A percentile compares a stretch with the other conserved stretches of the same genome.
Evolutionary conservation across 2,113 vertebrate species (phyloP).

Genomic region (Apodemus sylvaticus): DNA sequence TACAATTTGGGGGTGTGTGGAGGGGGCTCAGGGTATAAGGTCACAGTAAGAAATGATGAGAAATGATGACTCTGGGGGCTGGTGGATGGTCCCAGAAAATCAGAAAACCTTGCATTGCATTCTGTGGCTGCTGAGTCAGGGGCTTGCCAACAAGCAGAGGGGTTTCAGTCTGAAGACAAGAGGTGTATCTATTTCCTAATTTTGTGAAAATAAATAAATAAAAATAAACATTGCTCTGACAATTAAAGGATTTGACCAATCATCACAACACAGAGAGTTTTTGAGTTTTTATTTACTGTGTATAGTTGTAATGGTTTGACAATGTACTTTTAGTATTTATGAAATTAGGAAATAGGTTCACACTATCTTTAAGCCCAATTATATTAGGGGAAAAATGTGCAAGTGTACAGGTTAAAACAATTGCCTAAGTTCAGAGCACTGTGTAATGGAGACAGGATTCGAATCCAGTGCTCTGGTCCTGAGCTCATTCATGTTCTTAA

Average conservation of each 20-base stretch:
- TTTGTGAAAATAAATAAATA: background rate
- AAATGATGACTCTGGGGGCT: too few relatives aligned
- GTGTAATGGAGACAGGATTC: background rate
- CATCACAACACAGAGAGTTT: background rate
- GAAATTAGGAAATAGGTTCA: background rate
- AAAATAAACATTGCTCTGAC: background rate
- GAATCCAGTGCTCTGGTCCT: background rate
- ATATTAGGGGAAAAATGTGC: background rate
- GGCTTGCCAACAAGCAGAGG: background rate
- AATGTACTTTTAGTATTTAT: background rate
- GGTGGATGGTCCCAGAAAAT: background rate
- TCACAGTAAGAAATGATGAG: background rate
- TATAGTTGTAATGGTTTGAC: background rate
- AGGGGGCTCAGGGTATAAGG: background rate
- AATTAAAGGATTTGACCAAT: background rate
- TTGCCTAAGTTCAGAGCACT: background rate
- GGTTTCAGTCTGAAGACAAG: slow-evolving; percentile 14
- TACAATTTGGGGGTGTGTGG: background rate
- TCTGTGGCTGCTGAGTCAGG: background rate
- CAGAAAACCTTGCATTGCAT: background rate
- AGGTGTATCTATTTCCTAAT: background rate
- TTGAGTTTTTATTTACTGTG: background rate
- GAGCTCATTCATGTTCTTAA: background rate
- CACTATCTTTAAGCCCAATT: background rate
- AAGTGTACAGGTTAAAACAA: background rate